Evolutionary conservation across 2,113 vertebrate genomes (phyloP).

Genomic region (Glareola pratincola): DNA sequence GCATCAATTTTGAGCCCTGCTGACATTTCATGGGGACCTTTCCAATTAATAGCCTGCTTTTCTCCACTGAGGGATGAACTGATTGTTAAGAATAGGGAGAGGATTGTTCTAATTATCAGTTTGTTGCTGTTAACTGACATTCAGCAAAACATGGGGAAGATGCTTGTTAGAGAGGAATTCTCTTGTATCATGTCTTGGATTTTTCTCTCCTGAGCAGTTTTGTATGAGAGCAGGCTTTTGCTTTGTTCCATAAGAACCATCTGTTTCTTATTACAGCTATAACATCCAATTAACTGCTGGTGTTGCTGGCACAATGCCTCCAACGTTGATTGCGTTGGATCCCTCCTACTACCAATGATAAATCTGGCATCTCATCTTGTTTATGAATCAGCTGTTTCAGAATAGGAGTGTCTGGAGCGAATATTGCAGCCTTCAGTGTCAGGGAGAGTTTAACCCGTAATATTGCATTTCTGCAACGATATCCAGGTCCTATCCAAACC

Average conservation of each 20-base stretch:
- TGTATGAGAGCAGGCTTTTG: background rate
- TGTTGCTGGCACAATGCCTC: background rate
- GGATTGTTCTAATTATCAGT: background rate
- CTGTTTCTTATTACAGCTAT: slow-evolving; percentile 38
- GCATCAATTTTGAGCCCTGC: background rate
- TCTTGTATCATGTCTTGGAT: background rate
- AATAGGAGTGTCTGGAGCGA: background rate
- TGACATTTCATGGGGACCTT: background rate
- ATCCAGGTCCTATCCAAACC: background rate
- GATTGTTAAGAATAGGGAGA: background rate
- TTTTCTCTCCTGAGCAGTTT: background rate
- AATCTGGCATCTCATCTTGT: background rate
- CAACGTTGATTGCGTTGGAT: background rate
- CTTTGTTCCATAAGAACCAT: background rate
- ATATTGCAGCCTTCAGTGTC: background rate
- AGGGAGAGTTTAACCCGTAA: slow-evolving; percentile 13
- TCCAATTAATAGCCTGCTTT: background rate
- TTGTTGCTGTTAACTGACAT: background rate
- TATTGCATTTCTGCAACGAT: background rate
- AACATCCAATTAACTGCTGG: slow-evolving; percentile 15
- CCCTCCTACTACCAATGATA: background rate
- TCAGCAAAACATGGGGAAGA: background rate
- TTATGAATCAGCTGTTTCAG: background rate
- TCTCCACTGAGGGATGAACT: background rate
- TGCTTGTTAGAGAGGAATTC: background rate